Evolutionary conservation across 2,797 vertebrate species (phyloP), one percentile per base, ranked within the genome.

Genomic region (Molothrus aeneus): DNA sequence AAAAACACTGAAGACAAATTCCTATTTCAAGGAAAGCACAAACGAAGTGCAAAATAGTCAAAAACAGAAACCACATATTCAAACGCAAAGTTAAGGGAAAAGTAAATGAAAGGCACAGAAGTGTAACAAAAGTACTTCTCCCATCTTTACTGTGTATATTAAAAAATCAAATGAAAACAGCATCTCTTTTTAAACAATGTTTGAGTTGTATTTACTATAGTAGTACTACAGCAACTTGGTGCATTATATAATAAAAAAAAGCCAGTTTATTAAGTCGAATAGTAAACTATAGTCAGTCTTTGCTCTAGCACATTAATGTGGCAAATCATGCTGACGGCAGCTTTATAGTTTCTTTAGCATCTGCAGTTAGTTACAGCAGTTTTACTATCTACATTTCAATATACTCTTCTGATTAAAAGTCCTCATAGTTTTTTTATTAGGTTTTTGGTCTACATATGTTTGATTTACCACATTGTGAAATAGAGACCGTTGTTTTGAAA

Each of bases 341-440:
- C 79, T 98, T 97, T 98, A 97, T 96, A 92, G 97, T 81, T 93
- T 92, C 88, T 95, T 95, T 70, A 95, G 93, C 98, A 98, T 98
- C 97, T 98, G 98, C 80, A 97, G 90, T 93, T 97, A 95, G 93
- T 98, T 98, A 98, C 6, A 2, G 88, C 75, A 78, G 95, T 95
- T 98, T 98, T 98, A 98, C 94, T 97, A 95, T 98, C 97, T 97
- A 77, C 88, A 54, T 93, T 87, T 97, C 97, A 98, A 98, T 98
- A 98, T 95, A 94, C 92, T 96, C 90, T 96, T 96, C 96, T 97
- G 97, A 98, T 97, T 98, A 97, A 98, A 98, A 97, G 81, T 93
- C 82, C 92, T 95, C 90, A 88, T 94, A 97, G 91, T 86, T 97
- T 97, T 97, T 97, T 98, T 97, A 98, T 95, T 97, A 97, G 96